phyloP scores from a whole-genome alignment of 2,888 invertebrate species.

The Watsonalla cultraria region DNA sequence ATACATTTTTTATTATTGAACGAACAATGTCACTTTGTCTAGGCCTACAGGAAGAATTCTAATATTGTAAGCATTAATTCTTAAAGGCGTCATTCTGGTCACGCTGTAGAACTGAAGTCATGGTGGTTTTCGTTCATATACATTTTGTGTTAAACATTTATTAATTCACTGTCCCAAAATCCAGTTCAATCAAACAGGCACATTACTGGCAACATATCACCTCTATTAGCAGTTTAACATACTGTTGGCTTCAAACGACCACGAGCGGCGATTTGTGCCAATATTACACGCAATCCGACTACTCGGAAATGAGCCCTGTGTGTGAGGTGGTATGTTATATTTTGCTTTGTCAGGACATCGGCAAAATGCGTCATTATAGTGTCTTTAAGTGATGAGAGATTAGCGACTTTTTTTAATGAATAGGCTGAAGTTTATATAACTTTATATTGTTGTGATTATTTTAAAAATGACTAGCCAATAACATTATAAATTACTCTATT shows the following conservation, averaged over 20 bases:
- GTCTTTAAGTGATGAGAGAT: conserved; percentile 6
- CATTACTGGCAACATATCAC: not conserved
- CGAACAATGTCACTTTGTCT: too few species aligned
- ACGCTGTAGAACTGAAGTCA: too few species aligned
- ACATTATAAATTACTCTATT: too few species aligned
- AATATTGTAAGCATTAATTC: too few species aligned
- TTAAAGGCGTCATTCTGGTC: too few species aligned
- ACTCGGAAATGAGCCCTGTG: conserved; percentile 31
- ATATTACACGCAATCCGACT: conserved; percentile 9
- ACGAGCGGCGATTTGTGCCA: conserved; percentile 8
- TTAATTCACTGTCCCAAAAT: not conserved
- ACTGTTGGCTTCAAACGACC: conserved; percentile 4
- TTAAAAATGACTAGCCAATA: too few species aligned
- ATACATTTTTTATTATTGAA: too few species aligned
- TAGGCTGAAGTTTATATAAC: too few species aligned
- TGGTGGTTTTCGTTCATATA: too few species aligned
- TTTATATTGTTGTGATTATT: too few species aligned
- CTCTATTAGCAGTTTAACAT: not conserved
- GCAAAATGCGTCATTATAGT: conserved; percentile 12
- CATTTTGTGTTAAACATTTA: not conserved
- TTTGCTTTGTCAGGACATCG: conserved; percentile 24
- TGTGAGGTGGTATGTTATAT: conserved; percentile 23
- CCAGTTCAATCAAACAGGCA: not conserved
- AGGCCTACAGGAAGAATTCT: too few species aligned
- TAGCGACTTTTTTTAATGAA: not conserved